Evolutionary conservation across 1,140 invertebrate species (phyloP).

Genomic region (Drosophila rhopaloa): DNA sequence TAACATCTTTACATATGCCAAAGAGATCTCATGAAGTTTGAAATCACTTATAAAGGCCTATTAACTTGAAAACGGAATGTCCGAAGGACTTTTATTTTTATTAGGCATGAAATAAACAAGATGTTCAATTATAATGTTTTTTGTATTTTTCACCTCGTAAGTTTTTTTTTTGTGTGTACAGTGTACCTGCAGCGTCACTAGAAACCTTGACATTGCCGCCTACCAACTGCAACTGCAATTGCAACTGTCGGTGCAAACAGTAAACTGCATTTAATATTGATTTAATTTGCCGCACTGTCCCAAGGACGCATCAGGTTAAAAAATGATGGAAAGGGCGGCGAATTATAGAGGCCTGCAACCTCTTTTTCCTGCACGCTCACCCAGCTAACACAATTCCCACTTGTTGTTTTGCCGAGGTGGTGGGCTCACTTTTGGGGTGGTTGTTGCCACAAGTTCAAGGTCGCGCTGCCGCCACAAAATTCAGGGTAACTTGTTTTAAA

Average conservation of each 20-base stretch:
- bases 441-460: constrained; percentile 67
- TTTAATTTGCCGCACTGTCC: constrained; percentile 56
- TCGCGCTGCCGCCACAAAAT: constrained; percentile 23
- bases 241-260: constrained; percentile 22
- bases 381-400: constrained; percentile 21
- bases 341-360: constrained; percentile 3
- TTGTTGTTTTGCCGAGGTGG: constrained; percentile 32
- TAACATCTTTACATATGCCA: neutral
- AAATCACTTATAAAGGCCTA: neutral
- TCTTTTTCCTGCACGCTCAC: constrained; percentile 7
- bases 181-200: constrained; percentile 18
- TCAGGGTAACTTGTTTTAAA: constrained; percentile 23
- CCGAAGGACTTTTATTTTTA: no score
- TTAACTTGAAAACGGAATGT: no score
- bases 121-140: no score
- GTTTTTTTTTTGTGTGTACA: neutral
- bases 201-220: constrained; percentile 37
- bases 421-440: constrained; percentile 38
- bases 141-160: no score
- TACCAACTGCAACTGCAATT: constrained; percentile 10
- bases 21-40: neutral
- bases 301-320: constrained; percentile 10
- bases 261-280: constrained; percentile 71
- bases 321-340: neutral
- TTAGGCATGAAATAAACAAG: no score